phyloP scores from a whole-genome alignment of 2,113 vertebrate genomes.

The Prietella phreatophila region DNA sequence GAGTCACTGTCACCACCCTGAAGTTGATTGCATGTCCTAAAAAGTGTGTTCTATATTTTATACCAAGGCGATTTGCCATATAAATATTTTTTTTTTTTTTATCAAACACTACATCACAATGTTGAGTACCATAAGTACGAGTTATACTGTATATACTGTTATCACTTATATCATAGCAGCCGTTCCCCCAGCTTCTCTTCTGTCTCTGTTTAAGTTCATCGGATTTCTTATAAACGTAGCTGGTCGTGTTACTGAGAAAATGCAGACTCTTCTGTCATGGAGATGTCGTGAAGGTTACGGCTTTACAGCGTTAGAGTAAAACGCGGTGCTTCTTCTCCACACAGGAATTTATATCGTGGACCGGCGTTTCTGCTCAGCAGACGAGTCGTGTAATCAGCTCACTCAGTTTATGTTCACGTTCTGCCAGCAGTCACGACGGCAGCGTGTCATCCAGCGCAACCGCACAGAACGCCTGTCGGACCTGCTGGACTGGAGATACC shows the following conservation, averaged over 20 bases:
- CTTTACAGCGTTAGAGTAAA: not conserved
- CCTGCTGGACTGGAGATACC: slow-evolving; percentile 92
- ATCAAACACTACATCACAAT: not conserved
- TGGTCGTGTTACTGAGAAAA: not conserved
- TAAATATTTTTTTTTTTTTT: no score
- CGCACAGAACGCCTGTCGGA: slow-evolving; percentile 91
- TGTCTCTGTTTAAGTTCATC: not conserved
- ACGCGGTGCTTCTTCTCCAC: not conserved
- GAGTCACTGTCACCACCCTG: not conserved
- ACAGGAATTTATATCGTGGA: slow-evolving; percentile 95
- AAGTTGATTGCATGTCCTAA: not conserved
- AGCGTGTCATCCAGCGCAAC: slow-evolving; percentile 94
- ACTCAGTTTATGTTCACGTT: slow-evolving; percentile 93
- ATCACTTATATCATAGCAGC: not conserved
- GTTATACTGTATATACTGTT: not conserved
- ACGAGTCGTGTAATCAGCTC: slow-evolving; percentile 94
- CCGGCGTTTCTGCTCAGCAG: slow-evolving; percentile 84
- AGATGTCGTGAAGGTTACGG: not conserved
- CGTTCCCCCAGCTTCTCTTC: not conserved
- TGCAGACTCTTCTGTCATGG: not conserved
- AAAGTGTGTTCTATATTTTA: not conserved
- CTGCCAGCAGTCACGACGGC: slow-evolving; percentile 92
- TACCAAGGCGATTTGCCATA: not conserved
- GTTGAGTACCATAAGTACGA: not conserved
- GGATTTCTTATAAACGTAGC: not conserved